Base-by-base conservation (phyloP, 1,140 invertebrate species). In the Spodoptera litura region DNA sequence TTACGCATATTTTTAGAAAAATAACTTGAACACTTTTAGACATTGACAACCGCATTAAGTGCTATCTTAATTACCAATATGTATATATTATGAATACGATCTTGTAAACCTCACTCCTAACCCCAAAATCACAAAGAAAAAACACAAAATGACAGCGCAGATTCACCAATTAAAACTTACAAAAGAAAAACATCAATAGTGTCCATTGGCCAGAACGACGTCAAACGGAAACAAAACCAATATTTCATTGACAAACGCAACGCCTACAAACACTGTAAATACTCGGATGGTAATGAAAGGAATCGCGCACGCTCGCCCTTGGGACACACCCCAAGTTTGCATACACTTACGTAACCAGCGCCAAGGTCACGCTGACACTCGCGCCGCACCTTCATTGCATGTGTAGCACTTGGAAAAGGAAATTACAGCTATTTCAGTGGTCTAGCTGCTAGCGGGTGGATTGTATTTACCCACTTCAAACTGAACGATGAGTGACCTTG, bases 331-430 rank as follows among this genome's bases (percentile, higher is more conserved):
- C 64, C 44, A 78, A 68, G 66, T 85, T 85, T 86, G 85, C 83
- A 90, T 88, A 82, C 73, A 58, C 74, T 90, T 91, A 91, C 83
- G 83, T 89, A 88, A 91, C 35, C 38, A 66, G 20, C 77, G 10
- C 51, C 83, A 91, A 92, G 89, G 91, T 86, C 87, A 83, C 71
- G 56, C 85, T 85, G 83, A 89, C 89, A 88, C 87, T 88, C 83
- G 82, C 81, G 83, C 83, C 84, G 74, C 84, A 87, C 86, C 86
- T 84, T 81, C 66, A 84, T 86, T 86, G 91, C 89, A 90, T 87
- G 85, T 83, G 84, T 83, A 83, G 77, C 80, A 81, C 77, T 81
- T 78, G 81, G 81, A 83, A 85, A 83, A 85, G 88, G 85, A 88
- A 91, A 89, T 88, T 85, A 87, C 78, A 82, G 83, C 87, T 90